A percentile compares a stretch with the other conserved stretches of the same genome.
phyloP scores from a whole-genome alignment of 2,113 vertebrate species.

The Coturnix japonica region DNA sequence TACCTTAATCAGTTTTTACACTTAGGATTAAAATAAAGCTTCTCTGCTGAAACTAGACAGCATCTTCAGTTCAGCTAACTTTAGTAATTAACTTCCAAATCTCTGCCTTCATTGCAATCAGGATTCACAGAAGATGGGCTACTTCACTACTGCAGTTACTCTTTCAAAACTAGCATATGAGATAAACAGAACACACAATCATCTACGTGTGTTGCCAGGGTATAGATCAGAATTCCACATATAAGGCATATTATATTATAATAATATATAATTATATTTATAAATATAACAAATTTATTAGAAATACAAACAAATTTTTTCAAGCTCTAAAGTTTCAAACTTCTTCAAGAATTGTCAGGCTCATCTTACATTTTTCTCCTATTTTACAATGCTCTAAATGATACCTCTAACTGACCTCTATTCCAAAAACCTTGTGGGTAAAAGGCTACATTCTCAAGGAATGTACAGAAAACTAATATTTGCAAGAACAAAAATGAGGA shows the following conservation, averaged over 20 bases:
- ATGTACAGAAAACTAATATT: neutral
- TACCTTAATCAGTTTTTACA: neutral
- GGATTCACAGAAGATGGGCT: neutral
- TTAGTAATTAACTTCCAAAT: neutral
- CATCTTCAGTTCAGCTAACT: neutral
- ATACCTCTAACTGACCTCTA: neutral
- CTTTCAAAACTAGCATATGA: neutral
- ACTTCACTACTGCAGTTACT: neutral
- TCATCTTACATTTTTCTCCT: neutral
- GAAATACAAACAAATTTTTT: neutral
- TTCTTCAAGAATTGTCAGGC: neutral
- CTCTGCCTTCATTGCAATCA: neutral
- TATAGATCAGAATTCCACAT: neutral
- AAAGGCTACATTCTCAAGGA: neutral
- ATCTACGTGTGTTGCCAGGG: neutral
- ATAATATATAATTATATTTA: too few species aligned
- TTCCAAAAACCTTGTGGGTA: neutral
- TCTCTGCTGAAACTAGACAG: neutral
- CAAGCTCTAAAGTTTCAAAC: neutral
- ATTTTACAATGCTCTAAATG: neutral
- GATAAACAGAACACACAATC: neutral
- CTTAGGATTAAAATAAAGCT: neutral
- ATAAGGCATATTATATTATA: too few species aligned
- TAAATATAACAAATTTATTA: too few species aligned
- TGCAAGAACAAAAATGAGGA: neutral